A percentile compares a stretch with the other conserved stretches of the same genome.
phyloP scores from a whole-genome alignment of 2,888 invertebrate species.

The Drosophila anceps region DNA sequence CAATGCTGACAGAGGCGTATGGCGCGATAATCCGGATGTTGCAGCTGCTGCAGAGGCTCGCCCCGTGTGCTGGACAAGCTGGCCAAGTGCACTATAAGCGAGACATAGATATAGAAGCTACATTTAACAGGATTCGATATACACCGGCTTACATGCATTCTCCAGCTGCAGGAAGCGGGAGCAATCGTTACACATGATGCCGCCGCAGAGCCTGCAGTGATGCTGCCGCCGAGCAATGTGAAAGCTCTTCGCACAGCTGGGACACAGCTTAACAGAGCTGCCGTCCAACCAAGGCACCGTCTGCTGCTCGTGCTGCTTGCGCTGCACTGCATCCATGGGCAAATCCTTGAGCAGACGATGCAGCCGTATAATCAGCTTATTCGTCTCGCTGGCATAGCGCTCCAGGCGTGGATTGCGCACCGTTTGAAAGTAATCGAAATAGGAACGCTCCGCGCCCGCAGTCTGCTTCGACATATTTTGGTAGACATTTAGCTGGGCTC shows the following conservation, averaged over 20 bases:
- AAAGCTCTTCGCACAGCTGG: slow-evolving; percentile 95
- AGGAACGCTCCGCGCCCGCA: slow-evolving; percentile 86
- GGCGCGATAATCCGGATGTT: slow-evolving; percentile 86
- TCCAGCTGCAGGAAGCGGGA: slow-evolving; percentile 93
- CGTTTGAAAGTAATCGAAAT: slow-evolving; percentile 91
- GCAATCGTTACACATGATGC: slow-evolving; percentile 96
- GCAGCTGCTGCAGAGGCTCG: slow-evolving; percentile 72
- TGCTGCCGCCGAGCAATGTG: slow-evolving; percentile 95
- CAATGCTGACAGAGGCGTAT: slow-evolving; percentile 92
- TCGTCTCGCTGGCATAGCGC: slow-evolving; percentile 96
- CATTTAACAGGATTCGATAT: not conserved
- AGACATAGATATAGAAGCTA: not conserved
- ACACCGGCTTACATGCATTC: slow-evolving; percentile 89
- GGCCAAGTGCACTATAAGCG: slow-evolving; percentile 77
- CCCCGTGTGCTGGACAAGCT: slow-evolving; percentile 78
- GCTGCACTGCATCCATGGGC: slow-evolving; percentile 90
- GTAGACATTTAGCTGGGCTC: slow-evolving; percentile 75
- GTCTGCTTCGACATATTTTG: slow-evolving; percentile 84
- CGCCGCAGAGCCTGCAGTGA: slow-evolving; percentile 98
- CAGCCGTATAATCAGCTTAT: slow-evolving; percentile 96
- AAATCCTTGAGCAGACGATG: slow-evolving; percentile 95
- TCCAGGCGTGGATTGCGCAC: slow-evolving; percentile 91
- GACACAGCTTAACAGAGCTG: slow-evolving; percentile 94
- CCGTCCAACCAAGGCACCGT: slow-evolving; percentile 97
- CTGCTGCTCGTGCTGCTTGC: slow-evolving; percentile 91